Evolutionary conservation across 2,888 invertebrate genomes (phyloP).

Genomic region (Lycophotia porphyrea): DNA sequence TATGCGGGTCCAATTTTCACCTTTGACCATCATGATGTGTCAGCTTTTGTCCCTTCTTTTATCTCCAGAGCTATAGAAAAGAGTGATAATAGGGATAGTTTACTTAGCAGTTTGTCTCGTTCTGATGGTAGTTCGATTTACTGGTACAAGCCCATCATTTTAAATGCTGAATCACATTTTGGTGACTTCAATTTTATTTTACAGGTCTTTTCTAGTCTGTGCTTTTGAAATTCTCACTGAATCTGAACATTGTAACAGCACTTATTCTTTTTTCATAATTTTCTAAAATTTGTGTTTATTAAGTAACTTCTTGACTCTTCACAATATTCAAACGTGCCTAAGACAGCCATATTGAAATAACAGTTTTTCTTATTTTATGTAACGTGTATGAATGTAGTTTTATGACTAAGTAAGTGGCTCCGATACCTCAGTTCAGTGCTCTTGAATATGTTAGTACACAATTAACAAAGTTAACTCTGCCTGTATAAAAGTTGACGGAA

Average conservation of each 20-base stretch:
- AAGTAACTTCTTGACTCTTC: too few species aligned
- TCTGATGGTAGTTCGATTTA: conserved; percentile 1
- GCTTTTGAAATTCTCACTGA: not conserved
- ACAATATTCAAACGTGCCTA: not conserved
- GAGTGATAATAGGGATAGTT: conserved; percentile 14
- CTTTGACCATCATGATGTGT: conserved; percentile 26
- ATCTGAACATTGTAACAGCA: not conserved
- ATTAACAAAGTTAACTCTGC: conserved; percentile 7
- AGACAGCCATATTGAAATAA: not conserved
- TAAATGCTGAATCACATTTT: not conserved
- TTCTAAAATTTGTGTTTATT: too few species aligned
- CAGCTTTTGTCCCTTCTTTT: conserved; percentile 41
- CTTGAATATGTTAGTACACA: conserved; percentile 18
- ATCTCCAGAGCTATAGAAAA: conserved; percentile 38
- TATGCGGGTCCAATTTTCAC: conserved; percentile 58
- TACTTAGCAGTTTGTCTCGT: conserved; percentile 33
- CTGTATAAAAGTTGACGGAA: conserved; percentile 34
- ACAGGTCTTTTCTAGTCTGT: not conserved
- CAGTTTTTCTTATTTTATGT: not conserved
- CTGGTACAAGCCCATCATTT: not conserved
- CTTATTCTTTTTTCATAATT: not conserved
- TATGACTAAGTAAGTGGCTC: not conserved
- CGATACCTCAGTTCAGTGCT: not conserved
- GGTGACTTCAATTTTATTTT: not conserved
- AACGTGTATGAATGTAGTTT: not conserved